Conservation (phyloP, 2,113 vertebrate species). For the Spermophilus dauricus region DNA sequence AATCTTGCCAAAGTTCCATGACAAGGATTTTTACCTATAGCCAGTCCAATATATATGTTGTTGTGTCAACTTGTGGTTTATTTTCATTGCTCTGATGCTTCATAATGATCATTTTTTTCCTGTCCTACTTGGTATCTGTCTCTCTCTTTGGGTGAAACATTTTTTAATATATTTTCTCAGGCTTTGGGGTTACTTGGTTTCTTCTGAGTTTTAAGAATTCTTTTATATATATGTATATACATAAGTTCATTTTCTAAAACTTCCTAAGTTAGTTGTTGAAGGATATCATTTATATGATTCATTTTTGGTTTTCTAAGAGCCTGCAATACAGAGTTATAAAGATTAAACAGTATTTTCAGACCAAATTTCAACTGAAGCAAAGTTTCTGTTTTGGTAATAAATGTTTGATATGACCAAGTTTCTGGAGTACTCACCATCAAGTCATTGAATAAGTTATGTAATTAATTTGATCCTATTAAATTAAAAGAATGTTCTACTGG, state of each 20-base stretch:
- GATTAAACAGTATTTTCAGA: slow-evolving; percentile 17
- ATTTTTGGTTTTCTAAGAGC: not conserved
- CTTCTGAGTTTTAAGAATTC: not conserved
- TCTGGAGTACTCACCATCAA: not conserved
- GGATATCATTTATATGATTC: not conserved
- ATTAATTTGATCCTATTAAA: not conserved
- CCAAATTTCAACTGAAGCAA: not conserved
- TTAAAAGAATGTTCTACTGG: not conserved
- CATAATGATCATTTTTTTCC: not conserved
- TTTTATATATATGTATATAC: no score
- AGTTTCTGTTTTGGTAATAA: slow-evolving; percentile 4
- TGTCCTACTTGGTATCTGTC: not conserved
- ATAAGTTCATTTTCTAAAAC: not conserved
- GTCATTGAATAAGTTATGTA: not conserved
- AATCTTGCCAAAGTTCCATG: not conserved
- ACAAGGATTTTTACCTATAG: not conserved
- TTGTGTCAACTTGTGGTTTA: not conserved
- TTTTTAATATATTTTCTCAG: not conserved
- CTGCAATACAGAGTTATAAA: not conserved
- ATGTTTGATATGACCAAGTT: not conserved
- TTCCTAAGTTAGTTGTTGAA: not conserved
- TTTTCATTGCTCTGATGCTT: not conserved
- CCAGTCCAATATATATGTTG: not conserved
- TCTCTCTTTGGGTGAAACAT: not conserved
- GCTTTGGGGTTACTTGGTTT: not conserved